Percentiles rank a stretch among this genome's conserved stretches.
Conservation (phyloP, 2,113 vertebrate genomes). For the Notothenia coriiceps region DNA sequence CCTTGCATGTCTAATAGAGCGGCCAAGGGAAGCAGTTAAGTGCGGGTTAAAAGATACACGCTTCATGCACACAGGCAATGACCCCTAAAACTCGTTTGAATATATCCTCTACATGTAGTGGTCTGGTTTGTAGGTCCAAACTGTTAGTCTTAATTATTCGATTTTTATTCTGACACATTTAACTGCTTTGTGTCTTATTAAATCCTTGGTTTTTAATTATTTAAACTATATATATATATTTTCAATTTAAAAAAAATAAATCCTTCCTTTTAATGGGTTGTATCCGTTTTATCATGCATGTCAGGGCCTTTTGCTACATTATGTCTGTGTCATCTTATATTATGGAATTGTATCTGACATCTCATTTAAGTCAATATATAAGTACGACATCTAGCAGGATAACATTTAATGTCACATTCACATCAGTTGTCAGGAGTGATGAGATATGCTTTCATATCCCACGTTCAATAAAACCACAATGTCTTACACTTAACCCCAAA, state of each 20-base stretch:
- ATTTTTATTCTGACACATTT: too few species aligned
- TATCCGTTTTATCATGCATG: too few species aligned
- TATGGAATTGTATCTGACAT: background rate
- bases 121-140: too few species aligned
- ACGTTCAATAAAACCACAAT: background rate
- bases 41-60: slow-evolving; percentile 18
- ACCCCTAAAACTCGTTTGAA: background rate
- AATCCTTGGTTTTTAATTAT: too few species aligned
- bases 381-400: background rate
- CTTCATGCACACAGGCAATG: background rate
- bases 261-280: too few species aligned
- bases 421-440: background rate
- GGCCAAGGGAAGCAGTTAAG: slow-evolving; percentile 15
- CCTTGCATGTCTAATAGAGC: slow-evolving; percentile 24
- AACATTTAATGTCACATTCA: background rate
- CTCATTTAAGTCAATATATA: background rate
- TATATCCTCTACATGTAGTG: too few species aligned
- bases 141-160: too few species aligned
- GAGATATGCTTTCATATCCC: background rate
- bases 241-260: too few species aligned
- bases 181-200: too few species aligned
- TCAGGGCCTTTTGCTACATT: background rate
- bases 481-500: too few species aligned
- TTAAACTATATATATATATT: too few species aligned
- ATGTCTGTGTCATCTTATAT: background rate